Conservation (phyloP, 2,888 invertebrate genomes). For the Drosophila nigricruria region DNA sequence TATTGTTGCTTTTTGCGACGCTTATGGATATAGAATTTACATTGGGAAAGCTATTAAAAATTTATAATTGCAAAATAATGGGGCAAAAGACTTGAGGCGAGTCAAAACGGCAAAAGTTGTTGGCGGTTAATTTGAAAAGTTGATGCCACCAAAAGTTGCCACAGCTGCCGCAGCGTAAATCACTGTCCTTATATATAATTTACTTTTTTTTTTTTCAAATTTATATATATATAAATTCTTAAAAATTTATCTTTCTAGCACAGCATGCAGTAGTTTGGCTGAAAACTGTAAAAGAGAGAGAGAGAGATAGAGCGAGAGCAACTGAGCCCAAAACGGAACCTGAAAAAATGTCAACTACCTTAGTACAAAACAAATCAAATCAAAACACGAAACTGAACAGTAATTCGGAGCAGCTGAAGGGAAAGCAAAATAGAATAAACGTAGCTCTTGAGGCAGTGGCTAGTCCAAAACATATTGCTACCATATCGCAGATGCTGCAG, state of each 20-base stretch:
- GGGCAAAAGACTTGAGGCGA: constrained; percentile 12
- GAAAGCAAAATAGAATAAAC: constrained; percentile 4
- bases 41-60: constrained; percentile 68
- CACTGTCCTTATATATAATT: background rate
- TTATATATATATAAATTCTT: background rate
- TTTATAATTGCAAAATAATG: constrained; percentile 68
- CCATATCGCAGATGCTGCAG: constrained; percentile 84
- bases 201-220: background rate
- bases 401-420: constrained; percentile 28
- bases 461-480: constrained; percentile 46
- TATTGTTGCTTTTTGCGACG: constrained; percentile 25
- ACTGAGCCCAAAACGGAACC: constrained; percentile 17
- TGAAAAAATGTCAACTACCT: constrained; percentile 71
- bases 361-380: constrained; percentile 72
- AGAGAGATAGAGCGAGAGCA: background rate
- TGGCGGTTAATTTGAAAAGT: constrained; percentile 60
- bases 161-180: constrained; percentile 29
- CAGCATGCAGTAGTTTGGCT: constrained; percentile 1
- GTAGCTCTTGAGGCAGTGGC: constrained; percentile 30
- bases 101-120: constrained; percentile 26
- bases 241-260: constrained; percentile 21
- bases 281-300: constrained; percentile 16
- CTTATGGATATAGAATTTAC: constrained; percentile 63
- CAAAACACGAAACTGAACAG: constrained; percentile 39
- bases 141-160: constrained; percentile 32